Percentiles rank a stretch among this genome's conserved stretches.
Evolutionary conservation across 2,113 vertebrate species (phyloP).

Genomic region (Strix aluco): DNA sequence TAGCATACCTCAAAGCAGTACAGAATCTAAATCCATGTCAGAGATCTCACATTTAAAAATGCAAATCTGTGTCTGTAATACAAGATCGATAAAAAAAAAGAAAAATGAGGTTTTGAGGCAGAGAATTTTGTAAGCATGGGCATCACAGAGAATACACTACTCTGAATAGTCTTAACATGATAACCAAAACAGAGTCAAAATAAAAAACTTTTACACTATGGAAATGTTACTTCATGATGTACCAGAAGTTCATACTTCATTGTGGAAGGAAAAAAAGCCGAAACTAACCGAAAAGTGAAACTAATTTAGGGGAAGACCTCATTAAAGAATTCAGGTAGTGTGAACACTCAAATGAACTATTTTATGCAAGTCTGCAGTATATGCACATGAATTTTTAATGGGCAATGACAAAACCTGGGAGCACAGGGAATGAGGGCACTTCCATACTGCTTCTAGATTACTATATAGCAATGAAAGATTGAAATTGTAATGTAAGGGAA

Average conservation of each 20-base stretch:
- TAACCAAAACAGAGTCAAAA: background rate
- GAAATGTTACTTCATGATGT: background rate
- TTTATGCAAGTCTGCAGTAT: background rate
- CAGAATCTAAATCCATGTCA: slow-evolving; percentile 11
- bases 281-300: background rate
- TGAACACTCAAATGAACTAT: background rate
- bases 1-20: slow-evolving; percentile 38
- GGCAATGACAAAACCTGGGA: background rate
- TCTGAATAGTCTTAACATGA: background rate
- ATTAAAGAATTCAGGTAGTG: background rate
- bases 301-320: background rate
- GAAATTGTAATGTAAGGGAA: background rate
- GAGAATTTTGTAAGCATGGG: background rate
- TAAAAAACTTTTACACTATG: background rate
- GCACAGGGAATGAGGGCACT: background rate
- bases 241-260: background rate
- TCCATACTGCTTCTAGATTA: background rate
- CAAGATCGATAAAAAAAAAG: background rate
- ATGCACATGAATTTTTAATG: slow-evolving; percentile 13
- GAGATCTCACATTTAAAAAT: slow-evolving; percentile 21
- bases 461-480: background rate
- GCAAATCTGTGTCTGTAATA: slow-evolving; percentile 15
- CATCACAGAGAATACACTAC: background rate
- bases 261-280: background rate
- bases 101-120: background rate